Evolutionary conservation across 1,140 invertebrate species (phyloP).

Genomic region (Mylabris phalerata): DNA sequence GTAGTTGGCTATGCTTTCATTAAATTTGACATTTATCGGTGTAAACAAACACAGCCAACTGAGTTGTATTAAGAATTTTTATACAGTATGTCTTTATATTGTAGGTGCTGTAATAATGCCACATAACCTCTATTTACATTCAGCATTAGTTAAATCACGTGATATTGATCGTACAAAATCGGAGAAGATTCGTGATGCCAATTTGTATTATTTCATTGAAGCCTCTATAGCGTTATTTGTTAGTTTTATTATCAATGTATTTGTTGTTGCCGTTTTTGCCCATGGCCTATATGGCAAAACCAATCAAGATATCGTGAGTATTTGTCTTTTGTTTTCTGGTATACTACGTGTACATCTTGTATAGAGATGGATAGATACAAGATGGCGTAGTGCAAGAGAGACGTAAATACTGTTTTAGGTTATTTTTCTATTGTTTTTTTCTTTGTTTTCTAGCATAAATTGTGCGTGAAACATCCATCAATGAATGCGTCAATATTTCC

Average conservation of each 20-base stretch:
- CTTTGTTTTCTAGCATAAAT: not conserved
- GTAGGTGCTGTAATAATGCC: conserved; percentile 84
- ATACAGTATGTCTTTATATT: conserved; percentile 12
- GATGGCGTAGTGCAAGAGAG: too few species aligned
- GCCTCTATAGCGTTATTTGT: conserved; percentile 74
- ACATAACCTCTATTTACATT: conserved; percentile 91
- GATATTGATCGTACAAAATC: conserved; percentile 70
- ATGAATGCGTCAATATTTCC: conserved; percentile 31
- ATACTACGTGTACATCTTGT: too few species aligned
- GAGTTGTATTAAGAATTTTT: not conserved
- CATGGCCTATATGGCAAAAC: conserved; percentile 70
- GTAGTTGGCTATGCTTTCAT: too few species aligned
- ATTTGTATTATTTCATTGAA: conserved; percentile 87
- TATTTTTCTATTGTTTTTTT: too few species aligned
- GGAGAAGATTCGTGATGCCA: conserved; percentile 73
- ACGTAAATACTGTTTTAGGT: too few species aligned
- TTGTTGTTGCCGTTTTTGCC: conserved; percentile 86
- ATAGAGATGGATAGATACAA: too few species aligned
- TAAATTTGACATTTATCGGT: not conserved
- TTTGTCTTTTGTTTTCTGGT: not conserved
- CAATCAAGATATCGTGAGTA: conserved; percentile 48
- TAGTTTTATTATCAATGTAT: conserved; percentile 87
- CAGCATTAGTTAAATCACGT: conserved; percentile 83
- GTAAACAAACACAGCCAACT: too few species aligned
- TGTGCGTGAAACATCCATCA: conserved; percentile 19